These are phyloP conservation scores for Oophaga sylvatica DNA, from an alignment of 2,797 vertebrate species.

Conservation along the genomic window DNA sequence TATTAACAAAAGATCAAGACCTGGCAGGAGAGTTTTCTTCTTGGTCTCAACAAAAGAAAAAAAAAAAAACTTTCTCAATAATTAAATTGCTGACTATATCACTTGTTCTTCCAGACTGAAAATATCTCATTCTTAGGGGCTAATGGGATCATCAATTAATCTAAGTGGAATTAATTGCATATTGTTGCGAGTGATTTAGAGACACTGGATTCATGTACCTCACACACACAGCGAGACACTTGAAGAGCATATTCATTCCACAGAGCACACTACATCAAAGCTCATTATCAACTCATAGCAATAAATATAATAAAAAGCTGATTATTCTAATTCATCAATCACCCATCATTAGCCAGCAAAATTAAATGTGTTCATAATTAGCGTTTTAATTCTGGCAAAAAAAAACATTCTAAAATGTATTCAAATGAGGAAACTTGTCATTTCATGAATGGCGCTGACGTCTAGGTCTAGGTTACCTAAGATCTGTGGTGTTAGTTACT, in stretches of 20 bases:
- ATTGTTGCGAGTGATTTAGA: conserved; percentile 52
- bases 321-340: conserved; percentile 49
- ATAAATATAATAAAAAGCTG: conserved; percentile 51
- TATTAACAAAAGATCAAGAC: background rate
- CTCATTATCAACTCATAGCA: conserved; percentile 44
- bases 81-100: conserved; percentile 50
- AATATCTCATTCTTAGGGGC: conserved; percentile 46
- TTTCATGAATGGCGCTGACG: background rate
- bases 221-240: conserved; percentile 43
- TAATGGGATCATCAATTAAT: conserved; percentile 56
- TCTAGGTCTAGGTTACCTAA: background rate
- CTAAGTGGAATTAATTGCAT: conserved; percentile 48
- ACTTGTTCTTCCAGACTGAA: conserved; percentile 43
- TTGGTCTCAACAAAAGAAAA: conserved; percentile 46
- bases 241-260: conserved; percentile 18
- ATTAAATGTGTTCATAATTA: conserved; percentile 28
- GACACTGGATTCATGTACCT: conserved; percentile 42
- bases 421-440: background rate
- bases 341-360: conserved; percentile 37
- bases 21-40: conserved; percentile 12
- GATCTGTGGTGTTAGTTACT: background rate
- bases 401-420: background rate
- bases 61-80: conserved; percentile 32
- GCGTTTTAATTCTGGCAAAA: conserved; percentile 20
- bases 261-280: conserved; percentile 45